phyloP scores from a whole-genome alignment of 2,113 vertebrate genomes.

The Leucosticte australis region DNA sequence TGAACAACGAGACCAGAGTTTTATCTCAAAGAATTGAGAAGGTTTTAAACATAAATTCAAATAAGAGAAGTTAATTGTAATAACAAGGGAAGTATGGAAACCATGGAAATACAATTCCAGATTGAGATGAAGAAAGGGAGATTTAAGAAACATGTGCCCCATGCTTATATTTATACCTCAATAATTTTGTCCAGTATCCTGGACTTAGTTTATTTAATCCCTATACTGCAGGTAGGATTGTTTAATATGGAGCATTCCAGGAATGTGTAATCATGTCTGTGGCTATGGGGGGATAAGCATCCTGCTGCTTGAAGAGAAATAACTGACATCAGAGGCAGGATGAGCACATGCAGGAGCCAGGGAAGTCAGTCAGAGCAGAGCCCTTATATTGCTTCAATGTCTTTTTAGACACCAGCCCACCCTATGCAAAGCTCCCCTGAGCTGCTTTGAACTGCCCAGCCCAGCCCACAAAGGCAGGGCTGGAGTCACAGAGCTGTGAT shows the following conservation, averaged over 20 bases:
- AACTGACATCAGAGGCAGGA: background rate
- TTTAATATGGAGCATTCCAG: background rate
- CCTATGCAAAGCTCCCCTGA: background rate
- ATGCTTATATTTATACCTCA: background rate
- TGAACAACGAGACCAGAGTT: background rate
- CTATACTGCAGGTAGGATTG: background rate
- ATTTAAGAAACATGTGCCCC: background rate
- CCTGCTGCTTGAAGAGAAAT: background rate
- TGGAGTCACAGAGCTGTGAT: background rate
- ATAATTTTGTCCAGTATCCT: background rate
- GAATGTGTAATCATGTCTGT: background rate
- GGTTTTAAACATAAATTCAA: conserved; percentile 1
- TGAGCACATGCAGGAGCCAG: background rate
- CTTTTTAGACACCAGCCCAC: background rate
- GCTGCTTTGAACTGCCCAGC: background rate
- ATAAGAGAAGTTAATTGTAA: background rate
- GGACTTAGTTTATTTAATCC: conserved; percentile 36
- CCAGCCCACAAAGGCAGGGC: background rate
- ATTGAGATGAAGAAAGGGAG: background rate
- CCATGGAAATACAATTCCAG: background rate
- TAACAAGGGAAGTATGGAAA: background rate
- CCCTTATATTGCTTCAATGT: background rate
- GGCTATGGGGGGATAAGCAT: accelerated
- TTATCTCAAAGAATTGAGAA: background rate
- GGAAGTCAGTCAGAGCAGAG: background rate